These are phyloP conservation scores for Meloidogyne chitwoodi DNA, from an alignment of 1,140 invertebrate species.

Conservation along the genomic window DNA sequence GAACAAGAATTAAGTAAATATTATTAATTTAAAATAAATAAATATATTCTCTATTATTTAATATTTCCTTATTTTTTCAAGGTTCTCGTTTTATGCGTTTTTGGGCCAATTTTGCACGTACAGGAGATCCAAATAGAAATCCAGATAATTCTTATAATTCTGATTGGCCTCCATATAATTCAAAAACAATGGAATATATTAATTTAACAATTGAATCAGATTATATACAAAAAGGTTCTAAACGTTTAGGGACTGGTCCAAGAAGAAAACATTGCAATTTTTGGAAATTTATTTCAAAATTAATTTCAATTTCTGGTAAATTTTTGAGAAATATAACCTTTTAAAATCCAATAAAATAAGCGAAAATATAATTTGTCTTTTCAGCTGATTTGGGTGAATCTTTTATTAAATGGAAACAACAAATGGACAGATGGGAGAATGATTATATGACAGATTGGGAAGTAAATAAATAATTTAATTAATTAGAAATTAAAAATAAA, in stretches of 20 bases:
- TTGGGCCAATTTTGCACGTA: conserved; percentile 83
- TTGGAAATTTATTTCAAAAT: conserved; percentile 86
- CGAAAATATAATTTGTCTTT: conserved; percentile 17
- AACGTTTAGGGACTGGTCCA: conserved; percentile 76
- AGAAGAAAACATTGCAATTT: conserved; percentile 86
- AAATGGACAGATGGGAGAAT: conserved; percentile 64
- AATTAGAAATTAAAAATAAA: not conserved
- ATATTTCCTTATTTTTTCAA: not conserved
- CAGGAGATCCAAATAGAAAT: conserved; percentile 76
- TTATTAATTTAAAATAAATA: not conserved
- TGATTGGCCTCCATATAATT: conserved; percentile 78
- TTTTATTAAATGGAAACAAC: conserved; percentile 62
- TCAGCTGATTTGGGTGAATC: conserved; percentile 62
- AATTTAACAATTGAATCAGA: conserved; percentile 74
- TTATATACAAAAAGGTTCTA: conserved; percentile 56
- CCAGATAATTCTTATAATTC: conserved; percentile 68
- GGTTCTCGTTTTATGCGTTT: conserved; percentile 1
- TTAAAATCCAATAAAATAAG: not conserved
- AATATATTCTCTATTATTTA: no score
- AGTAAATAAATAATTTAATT: not conserved
- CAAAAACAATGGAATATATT: conserved; percentile 76
- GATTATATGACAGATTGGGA: conserved; percentile 63
- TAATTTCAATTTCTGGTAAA: conserved; percentile 69
- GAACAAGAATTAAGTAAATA: conserved; percentile 79
- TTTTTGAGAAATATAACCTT: not conserved